Evolutionary conservation across 2,797 vertebrate species (phyloP).

Genomic region (Semaprochilodus insignis): DNA sequence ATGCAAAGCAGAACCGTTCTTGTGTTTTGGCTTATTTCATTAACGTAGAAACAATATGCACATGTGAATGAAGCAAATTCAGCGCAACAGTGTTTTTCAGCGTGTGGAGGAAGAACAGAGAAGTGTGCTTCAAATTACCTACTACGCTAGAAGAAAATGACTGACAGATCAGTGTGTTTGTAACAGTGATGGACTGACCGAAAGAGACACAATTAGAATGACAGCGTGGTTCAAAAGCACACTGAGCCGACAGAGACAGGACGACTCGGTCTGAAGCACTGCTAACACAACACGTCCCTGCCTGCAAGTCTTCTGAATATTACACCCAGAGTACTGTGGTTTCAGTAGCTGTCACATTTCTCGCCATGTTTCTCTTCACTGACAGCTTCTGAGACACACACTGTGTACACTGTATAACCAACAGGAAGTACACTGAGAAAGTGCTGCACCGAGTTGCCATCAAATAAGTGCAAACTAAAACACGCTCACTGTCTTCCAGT

Average conservation of each 20-base stretch:
- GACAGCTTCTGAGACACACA: too few species aligned
- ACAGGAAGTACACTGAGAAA: neutral
- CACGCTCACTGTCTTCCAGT: too few species aligned
- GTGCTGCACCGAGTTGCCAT: too few species aligned
- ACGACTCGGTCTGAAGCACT: neutral
- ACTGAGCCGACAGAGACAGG: neutral
- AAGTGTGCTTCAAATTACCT: neutral
- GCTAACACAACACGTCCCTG: neutral
- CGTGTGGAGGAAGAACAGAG: too few species aligned
- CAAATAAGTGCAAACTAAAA: too few species aligned
- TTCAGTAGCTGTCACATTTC: neutral
- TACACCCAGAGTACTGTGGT: neutral
- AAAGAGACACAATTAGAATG: neutral
- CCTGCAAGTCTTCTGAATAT: neutral
- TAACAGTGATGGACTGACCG: too few species aligned
- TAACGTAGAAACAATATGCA: neutral
- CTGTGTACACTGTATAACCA: constrained; percentile 17
- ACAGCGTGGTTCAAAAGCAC: neutral
- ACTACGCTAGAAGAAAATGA: neutral
- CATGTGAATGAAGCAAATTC: neutral
- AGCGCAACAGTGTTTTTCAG: neutral
- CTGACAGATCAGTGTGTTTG: neutral
- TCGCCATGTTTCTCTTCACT: neutral
- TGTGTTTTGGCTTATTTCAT: too few species aligned
- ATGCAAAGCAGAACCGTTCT: neutral